phyloP scores from a whole-genome alignment of 2,797 vertebrate genomes.

The Muraenolepis orangiensis region DNA sequence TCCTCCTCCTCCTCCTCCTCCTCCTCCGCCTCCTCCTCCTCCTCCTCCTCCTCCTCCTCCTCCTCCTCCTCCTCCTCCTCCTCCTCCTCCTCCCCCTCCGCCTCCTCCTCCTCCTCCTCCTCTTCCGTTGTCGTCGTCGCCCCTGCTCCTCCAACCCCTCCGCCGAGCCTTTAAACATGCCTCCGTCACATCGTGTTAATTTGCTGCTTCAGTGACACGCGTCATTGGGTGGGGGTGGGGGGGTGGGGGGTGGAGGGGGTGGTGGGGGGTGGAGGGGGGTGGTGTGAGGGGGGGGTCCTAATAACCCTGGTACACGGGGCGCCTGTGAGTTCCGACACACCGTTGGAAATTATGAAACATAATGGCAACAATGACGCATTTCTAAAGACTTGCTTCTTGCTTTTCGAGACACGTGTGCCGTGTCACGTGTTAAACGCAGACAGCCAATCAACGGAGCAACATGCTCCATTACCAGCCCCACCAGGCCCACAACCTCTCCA shows the following conservation, averaged over 20 bases:
- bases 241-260: constrained; percentile 40
- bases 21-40: constrained; percentile 33
- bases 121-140: no score
- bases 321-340: constrained; percentile 66
- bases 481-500: constrained; percentile 24
- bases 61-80: constrained; percentile 27
- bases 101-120: constrained; percentile 17
- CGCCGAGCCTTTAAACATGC: constrained; percentile 53
- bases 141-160: constrained; percentile 24
- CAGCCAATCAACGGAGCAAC: not conserved
- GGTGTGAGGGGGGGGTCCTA: constrained; percentile 67
- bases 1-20: constrained; percentile 25
- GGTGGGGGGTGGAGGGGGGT: constrained; percentile 62
- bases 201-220: constrained; percentile 83
- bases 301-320: constrained; percentile 65
- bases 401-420: constrained; percentile 47
- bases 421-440: constrained; percentile 26
- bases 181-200: constrained; percentile 76
- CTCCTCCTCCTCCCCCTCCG: constrained; percentile 25
- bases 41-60: constrained; percentile 20
- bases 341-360: constrained; percentile 73
- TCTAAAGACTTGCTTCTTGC: constrained; percentile 56
- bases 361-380: constrained; percentile 65
- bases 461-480: not conserved
- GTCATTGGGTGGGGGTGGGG: constrained; percentile 62